Evolutionary conservation across 1,140 invertebrate genomes (phyloP).

Genomic region (Lepidurus couesii): DNA sequence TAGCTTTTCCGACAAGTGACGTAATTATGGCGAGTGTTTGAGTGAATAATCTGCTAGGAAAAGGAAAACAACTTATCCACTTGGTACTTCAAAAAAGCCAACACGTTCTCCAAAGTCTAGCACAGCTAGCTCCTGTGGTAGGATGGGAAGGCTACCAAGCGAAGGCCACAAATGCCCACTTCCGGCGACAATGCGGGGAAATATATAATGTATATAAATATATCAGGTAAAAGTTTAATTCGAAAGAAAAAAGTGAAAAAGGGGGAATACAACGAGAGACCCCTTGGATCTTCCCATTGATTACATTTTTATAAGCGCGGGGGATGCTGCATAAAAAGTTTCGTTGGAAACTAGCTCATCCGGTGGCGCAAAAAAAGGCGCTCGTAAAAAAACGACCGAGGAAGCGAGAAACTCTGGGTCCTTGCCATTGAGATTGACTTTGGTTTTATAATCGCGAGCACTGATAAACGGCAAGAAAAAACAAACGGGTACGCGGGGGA

Average conservation of each 20-base stretch:
- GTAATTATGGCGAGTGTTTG: no score
- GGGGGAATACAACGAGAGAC: neutral
- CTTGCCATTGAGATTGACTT: neutral
- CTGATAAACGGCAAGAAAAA: neutral
- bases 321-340: slow-evolving; percentile 8
- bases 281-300: slow-evolving; percentile 11
- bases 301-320: slow-evolving; percentile 8
- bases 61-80: no score
- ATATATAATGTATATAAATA: neutral
- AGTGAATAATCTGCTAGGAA: no score
- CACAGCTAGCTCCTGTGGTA: no score
- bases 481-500: neutral
- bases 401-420: slow-evolving; percentile 1
- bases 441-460: neutral
- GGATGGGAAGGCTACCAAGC: neutral
- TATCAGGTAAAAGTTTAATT: neutral
- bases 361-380: neutral
- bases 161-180: neutral
- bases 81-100: no score
- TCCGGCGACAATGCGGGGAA: neutral
- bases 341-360: slow-evolving; percentile 2
- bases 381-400: neutral
- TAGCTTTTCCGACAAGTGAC: no score
- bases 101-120: no score
- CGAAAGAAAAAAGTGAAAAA: neutral